Base-by-base conservation (phyloP, 2,797 vertebrate species). In the Chromis chromis region DNA sequence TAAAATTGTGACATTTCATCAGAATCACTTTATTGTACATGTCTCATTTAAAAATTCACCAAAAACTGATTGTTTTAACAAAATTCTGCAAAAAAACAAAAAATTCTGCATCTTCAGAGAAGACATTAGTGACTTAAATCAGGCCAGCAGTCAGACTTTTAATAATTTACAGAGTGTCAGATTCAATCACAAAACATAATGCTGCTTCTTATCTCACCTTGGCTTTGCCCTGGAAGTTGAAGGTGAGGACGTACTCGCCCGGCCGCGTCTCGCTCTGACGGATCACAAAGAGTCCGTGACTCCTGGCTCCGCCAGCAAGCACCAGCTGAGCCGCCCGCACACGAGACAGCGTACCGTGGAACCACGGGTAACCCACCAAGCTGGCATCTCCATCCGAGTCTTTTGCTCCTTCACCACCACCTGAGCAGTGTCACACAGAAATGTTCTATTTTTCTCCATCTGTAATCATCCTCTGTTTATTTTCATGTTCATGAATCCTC, bases 141-240 rank as follows among this genome's bases (percentile, higher is more conserved):
- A n/a, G n/a, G n/a, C n/a, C n/a, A n/a, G n/a, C n/a, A n/a, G n/a
- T n/a, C n/a, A n/a, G n/a, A n/a, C n/a, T n/a, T n/a, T n/a, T n/a
- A n/a, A 33, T 33, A 21, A 49, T 49, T 12, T 10, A 17, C 6
- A 33, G 9, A 9, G 33, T 33, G 8, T 33, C 33, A 11, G 11
- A 24, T 8, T 59, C n/a, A 24, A 12, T 21, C 21, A 46, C 1
- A 21, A 31, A 1, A 22, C 24, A 24, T 17, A 10, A 19, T 7
- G 16, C 3, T 27, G 3, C 36, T 17, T 25, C 54, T 46, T 0
- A 1, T 24, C 83, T 84, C 92, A 96, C 98, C 97, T 99, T 99
- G n/a, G 98, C 98, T 91, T 99, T 99, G 61, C 97, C 98, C 92
- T 99, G 97, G 94, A 98, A 99, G 94, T 99, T 99, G 91, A 99